These are phyloP conservation scores for Drosophila insularis DNA, from an alignment of 1,140 invertebrate species.

Conservation along the genomic window DNA sequence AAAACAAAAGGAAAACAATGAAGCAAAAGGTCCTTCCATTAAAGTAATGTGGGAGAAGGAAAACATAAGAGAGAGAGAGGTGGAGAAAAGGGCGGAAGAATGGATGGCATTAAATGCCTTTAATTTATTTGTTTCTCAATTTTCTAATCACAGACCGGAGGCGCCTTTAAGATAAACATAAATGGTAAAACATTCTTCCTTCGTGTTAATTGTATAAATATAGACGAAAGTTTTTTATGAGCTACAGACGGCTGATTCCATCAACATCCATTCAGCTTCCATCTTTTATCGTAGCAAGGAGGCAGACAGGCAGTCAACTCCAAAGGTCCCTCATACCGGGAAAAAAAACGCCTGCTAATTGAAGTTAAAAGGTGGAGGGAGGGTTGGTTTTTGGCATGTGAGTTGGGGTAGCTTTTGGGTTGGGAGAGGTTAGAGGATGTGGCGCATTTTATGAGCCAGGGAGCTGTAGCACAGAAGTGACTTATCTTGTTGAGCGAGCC, in stretches of 20 bases:
- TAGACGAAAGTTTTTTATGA: slow-evolving; percentile 74
- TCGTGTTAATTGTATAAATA: slow-evolving; percentile 78
- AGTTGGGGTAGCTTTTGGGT: background rate
- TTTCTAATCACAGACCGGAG: slow-evolving; percentile 64
- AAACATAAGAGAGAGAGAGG: background rate
- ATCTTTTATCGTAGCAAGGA: background rate
- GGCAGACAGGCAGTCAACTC: slow-evolving; percentile 31
- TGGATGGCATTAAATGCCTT: slow-evolving; percentile 45
- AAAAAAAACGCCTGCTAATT: slow-evolving; percentile 52
- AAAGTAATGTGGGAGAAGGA: background rate
- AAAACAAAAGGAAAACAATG: slow-evolving; percentile 38
- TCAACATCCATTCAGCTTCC: background rate
- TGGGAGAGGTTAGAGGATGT: slow-evolving; percentile 39
- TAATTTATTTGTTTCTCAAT: slow-evolving; percentile 74
- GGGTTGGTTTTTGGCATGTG: background rate
- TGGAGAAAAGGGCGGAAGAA: too few species aligned
- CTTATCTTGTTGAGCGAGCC: slow-evolving; percentile 64
- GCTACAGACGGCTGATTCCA: slow-evolving; percentile 57
- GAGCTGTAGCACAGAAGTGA: slow-evolving; percentile 54
- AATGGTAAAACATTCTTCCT: slow-evolving; percentile 43
- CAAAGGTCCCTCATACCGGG: slow-evolving; percentile 13
- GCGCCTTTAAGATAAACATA: slow-evolving; percentile 73
- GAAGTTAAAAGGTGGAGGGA: slow-evolving; percentile 21
- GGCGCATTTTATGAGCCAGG: slow-evolving; percentile 63
- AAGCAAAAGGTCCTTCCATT: slow-evolving; percentile 14